These are phyloP conservation scores for human (Homo sapiens) DNA, from an alignment of 2,113 vertebrate species.

Conservation along the genomic window DNA sequence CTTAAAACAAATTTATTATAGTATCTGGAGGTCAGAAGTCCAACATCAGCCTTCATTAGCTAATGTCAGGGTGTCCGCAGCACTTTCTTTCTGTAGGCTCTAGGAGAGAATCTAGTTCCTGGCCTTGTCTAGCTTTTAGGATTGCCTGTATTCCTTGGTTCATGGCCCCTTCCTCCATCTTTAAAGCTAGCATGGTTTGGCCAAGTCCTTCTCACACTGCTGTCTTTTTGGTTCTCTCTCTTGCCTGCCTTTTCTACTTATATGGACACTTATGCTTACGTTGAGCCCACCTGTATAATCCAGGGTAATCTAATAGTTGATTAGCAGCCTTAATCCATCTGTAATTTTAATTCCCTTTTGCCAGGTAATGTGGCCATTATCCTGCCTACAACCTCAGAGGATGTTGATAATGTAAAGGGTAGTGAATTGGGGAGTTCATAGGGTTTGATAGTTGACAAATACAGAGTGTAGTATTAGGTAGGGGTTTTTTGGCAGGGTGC, in stretches of 20 bases:
- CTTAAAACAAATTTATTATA: neutral
- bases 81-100: neutral
- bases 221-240: neutral
- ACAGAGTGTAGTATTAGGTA: neutral
- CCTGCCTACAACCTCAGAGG: neutral
- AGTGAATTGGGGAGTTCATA: neutral
- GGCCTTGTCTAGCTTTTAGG: neutral
- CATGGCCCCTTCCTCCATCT: neutral
- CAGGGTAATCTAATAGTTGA: neutral
- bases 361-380: neutral
- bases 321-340: neutral
- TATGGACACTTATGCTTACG: neutral
- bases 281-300: neutral
- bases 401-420: neutral
- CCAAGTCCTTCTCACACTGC: neutral
- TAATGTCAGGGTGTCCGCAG: neutral
- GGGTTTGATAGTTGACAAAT: neutral
- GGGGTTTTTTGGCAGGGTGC: neutral
- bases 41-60: neutral
- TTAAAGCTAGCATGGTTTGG: neutral
- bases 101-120: neutral
- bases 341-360: neutral
- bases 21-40: conserved; percentile 1
- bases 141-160: neutral
- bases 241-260: neutral